A percentile compares a stretch with the other conserved stretches of the same genome.
These are phyloP conservation scores for Spongilla lacustris DNA, from an alignment of 37 sponge, comb jelly and placozoan genomes.

Conservation along the genomic window DNA sequence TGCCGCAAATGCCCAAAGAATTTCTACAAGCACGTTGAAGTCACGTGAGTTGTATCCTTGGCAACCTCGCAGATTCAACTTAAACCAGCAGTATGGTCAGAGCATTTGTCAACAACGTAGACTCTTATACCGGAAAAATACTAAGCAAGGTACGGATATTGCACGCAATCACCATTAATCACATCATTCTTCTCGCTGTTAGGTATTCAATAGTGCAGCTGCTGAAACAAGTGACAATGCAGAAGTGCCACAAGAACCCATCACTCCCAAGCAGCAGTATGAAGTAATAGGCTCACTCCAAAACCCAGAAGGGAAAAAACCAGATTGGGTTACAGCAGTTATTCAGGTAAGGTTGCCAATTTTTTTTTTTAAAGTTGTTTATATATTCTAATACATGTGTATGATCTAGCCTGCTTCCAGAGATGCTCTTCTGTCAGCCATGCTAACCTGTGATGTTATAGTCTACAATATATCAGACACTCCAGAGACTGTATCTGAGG, in stretches of 20 bases:
- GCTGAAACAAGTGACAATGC: neutral
- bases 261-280: slow-evolving; percentile 29
- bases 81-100: slow-evolving; percentile 59
- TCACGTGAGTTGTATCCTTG: too few species aligned
- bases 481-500: slow-evolving; percentile 75
- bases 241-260: neutral
- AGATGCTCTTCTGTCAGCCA: slow-evolving; percentile 60
- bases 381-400: too few species aligned
- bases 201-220: slow-evolving; percentile 11
- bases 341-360: slow-evolving; percentile 16
- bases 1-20: too few species aligned
- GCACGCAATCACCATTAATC: neutral
- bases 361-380: too few species aligned
- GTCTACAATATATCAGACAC: slow-evolving; percentile 75
- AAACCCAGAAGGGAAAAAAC: slow-evolving; percentile 45
- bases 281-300: slow-evolving; percentile 83
- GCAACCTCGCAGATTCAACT: too few species aligned
- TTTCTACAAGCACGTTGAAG: too few species aligned
- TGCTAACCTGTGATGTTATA: slow-evolving; percentile 86
- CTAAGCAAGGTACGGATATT: slow-evolving; percentile 73
- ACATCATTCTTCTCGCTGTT: neutral
- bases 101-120: slow-evolving; percentile 86
- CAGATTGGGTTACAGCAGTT: slow-evolving; percentile 70
- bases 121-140: slow-evolving; percentile 68
- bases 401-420: neutral